Base-by-base conservation (phyloP, 2,888 invertebrate genomes). In the Xestobium rufovillosum region DNA sequence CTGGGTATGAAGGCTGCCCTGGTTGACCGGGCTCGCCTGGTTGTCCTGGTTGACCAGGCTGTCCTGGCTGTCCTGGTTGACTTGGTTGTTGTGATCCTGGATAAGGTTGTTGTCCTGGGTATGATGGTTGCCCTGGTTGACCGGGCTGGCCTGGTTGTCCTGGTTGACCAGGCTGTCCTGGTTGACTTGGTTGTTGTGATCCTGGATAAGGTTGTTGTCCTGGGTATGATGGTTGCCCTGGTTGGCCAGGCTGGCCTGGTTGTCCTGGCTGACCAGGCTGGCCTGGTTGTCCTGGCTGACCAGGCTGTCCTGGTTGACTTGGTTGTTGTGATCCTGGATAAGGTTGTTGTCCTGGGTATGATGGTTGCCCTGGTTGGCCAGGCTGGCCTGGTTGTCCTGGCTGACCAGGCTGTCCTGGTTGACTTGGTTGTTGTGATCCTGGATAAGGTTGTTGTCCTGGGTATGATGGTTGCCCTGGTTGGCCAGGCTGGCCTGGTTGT, bases 151-250 rank as follows among this genome's bases (percentile, higher is more conserved):
- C n/a, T n/a, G n/a, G n/a, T n/a, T n/a, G n/a, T n/a, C n/a, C n/a
- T n/a, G n/a, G n/a, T n/a, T n/a, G n/a, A n/a, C n/a, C n/a, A n/a
- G n/a, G n/a, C n/a, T n/a, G n/a, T n/a, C n/a, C n/a, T n/a, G n/a
- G 17, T 11, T 12, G 12, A 15, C 31, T 6, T 6, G 6, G n/a
- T n/a, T 6, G n/a, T 19, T 6, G 34, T 32, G 34, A 34, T 26
- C 4, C 57, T 56, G 6, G 45, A 47, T 31, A 75, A 50, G 82
- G 82, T 33, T 66, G 59, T 50, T 79, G 81, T 32, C 78, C 75
- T 49, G 72, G 72, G 49, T 65, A 69, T 3, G 36, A n/a, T n/a
- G n/a, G n/a, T n/a, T n/a, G n/a, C n/a, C n/a, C n/a, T n/a, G n/a
- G n/a, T n/a, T n/a, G n/a, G n/a, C n/a, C 45, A 12, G 38, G 29